Percentiles rank a stretch among this genome's conserved stretches.
phyloP scores from a whole-genome alignment of 2,113 vertebrate genomes.

The Mesoclemmys tuberculata region DNA sequence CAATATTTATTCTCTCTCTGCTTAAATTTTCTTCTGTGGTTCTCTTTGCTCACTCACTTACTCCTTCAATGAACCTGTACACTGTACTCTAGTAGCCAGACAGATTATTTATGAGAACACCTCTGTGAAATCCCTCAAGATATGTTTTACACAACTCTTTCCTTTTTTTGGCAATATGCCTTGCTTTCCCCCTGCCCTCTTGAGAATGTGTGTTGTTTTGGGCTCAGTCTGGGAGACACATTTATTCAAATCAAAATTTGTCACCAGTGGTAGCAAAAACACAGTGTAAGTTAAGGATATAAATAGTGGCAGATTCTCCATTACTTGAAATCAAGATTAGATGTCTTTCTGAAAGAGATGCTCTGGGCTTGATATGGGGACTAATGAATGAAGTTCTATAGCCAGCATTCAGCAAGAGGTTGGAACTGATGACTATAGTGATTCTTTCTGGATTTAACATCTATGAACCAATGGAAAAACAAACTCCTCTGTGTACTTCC shows the following conservation, averaged over 20 bases:
- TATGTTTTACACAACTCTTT: background rate
- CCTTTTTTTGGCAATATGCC: background rate
- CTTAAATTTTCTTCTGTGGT: background rate
- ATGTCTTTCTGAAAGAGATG: background rate
- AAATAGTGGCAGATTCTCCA: background rate
- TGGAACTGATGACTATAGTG: background rate
- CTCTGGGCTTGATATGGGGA: background rate
- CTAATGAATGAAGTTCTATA: background rate
- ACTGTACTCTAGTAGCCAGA: background rate
- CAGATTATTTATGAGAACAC: background rate
- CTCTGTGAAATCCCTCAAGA: background rate
- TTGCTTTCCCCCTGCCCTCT: background rate
- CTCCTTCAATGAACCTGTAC: background rate
- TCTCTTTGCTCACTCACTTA: background rate
- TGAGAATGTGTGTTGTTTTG: background rate
- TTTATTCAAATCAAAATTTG: background rate
- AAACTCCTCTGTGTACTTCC: background rate
- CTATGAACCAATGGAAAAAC: background rate
- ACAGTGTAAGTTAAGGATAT: background rate
- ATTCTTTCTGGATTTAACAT: background rate
- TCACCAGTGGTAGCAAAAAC: background rate
- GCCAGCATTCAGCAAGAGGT: background rate
- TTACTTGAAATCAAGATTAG: background rate
- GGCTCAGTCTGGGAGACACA: slow-evolving; percentile 13
- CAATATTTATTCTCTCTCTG: background rate